A percentile compares a stretch with the other conserved stretches of the same genome.
These are phyloP conservation scores for Heliconius cydno DNA, from an alignment of 2,888 invertebrate genomes.

Conservation along the genomic window DNA sequence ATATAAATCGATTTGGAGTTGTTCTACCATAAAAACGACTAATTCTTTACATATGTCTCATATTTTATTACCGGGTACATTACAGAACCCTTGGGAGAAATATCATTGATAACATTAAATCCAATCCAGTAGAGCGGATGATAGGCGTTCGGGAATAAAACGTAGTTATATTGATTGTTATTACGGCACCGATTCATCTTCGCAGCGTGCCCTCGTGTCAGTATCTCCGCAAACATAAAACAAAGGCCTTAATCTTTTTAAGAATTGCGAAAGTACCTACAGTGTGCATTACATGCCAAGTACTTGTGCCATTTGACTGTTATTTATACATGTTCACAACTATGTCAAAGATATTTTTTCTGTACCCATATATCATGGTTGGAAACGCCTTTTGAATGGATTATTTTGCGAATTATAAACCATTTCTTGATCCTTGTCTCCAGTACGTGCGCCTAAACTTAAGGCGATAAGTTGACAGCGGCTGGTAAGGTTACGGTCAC, in stretches of 20 bases:
- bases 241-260: conserved; percentile 32
- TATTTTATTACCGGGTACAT: neutral
- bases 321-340: conserved; percentile 45
- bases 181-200: conserved; percentile 1
- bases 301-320: conserved; percentile 17
- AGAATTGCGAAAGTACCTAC: conserved; percentile 22
- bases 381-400: conserved; percentile 66
- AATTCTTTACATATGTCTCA: too few species aligned
- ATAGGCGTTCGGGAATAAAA: conserved; percentile 10
- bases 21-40: too few species aligned
- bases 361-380: conserved; percentile 62
- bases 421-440: conserved; percentile 74
- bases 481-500: conserved; percentile 65
- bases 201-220: conserved; percentile 13
- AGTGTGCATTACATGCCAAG: conserved; percentile 31
- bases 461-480: conserved; percentile 54
- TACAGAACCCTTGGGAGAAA: neutral
- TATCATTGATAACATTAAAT: neutral
- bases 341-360: conserved; percentile 67
- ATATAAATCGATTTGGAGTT: too few species aligned
- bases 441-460: conserved; percentile 69
- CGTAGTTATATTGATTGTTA: neutral
- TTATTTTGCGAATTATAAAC: conserved; percentile 71
- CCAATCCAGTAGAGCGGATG: conserved; percentile 11
- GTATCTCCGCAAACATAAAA: conserved; percentile 32